These are phyloP conservation scores for Ardeotis arabs DNA, from an alignment of 2,113 vertebrate species.

Conservation along the genomic window DNA sequence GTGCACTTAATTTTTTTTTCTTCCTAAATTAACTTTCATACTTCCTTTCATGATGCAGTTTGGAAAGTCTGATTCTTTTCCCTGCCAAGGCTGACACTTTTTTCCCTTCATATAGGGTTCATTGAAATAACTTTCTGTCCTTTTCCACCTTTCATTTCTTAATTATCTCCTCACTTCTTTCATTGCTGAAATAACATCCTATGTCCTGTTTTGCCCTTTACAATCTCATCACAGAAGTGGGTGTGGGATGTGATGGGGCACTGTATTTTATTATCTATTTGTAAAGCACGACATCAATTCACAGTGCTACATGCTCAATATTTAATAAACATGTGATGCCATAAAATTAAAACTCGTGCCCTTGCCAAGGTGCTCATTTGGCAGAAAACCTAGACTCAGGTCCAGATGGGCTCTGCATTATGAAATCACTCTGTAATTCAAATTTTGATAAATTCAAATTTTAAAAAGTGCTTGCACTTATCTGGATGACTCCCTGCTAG, in stretches of 20 bases:
- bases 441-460: not conserved
- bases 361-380: not conserved
- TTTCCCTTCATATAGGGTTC: not conserved
- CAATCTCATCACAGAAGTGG: not conserved
- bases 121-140: not conserved
- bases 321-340: constrained; percentile 3
- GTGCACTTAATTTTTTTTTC: not conserved
- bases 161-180: not conserved
- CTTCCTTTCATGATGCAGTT: not conserved
- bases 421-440: not conserved
- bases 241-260: accelerated
- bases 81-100: not conserved
- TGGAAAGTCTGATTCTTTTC: not conserved
- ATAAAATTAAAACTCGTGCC: not conserved
- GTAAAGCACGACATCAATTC: not conserved
- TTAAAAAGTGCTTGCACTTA: not conserved
- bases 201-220: not conserved
- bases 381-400: not conserved
- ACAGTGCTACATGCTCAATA: not conserved
- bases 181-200: not conserved
- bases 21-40: not conserved
- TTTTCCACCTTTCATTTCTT: not conserved
- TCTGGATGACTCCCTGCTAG: not conserved
- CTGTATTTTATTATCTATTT: not conserved
- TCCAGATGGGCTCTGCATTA: constrained; percentile 18